Percentiles rank a stretch among this genome's conserved stretches.
These are phyloP conservation scores for Xenotilapia leptura DNA, from an alignment of 2,113 vertebrate species.

Conservation along the genomic window DNA sequence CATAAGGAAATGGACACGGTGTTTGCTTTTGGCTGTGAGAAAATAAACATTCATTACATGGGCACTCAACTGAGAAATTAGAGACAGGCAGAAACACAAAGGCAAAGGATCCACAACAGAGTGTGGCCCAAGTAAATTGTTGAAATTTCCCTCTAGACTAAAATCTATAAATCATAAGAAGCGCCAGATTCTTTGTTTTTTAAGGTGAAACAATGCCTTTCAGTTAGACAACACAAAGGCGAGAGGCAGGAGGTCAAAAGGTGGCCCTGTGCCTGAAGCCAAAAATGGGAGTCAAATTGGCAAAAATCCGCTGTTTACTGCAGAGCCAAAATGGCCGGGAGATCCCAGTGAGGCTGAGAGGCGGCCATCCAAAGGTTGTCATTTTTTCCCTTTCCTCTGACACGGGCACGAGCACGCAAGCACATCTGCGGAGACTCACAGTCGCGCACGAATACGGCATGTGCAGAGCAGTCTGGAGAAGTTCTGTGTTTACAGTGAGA, in stretches of 20 bases:
- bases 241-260: slow-evolving; percentile 2
- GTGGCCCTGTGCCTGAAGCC: not conserved
- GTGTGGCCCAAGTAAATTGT: not conserved
- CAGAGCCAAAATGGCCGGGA: slow-evolving; percentile 7
- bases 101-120: not conserved
- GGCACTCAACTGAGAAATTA: slow-evolving; percentile 12
- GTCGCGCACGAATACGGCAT: not conserved
- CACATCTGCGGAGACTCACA: not conserved
- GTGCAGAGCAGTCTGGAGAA: slow-evolving; percentile 11
- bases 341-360: not conserved
- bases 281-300: not conserved
- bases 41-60: slow-evolving; percentile 24
- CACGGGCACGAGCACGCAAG: not conserved
- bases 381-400: not conserved
- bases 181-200: not conserved
- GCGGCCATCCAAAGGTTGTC: not conserved
- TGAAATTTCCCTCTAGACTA: not conserved
- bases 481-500: slow-evolving; percentile 40
- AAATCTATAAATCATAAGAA: not conserved
- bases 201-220: not conserved
- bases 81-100: not conserved
- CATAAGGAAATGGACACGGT: slow-evolving; percentile 10
- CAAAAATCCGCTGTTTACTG: not conserved
- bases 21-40: slow-evolving; percentile 7
- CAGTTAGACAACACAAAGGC: not conserved